These are phyloP conservation scores for Corvus cornix DNA, from an alignment of 2,113 vertebrate species.

Conservation along the genomic window DNA sequence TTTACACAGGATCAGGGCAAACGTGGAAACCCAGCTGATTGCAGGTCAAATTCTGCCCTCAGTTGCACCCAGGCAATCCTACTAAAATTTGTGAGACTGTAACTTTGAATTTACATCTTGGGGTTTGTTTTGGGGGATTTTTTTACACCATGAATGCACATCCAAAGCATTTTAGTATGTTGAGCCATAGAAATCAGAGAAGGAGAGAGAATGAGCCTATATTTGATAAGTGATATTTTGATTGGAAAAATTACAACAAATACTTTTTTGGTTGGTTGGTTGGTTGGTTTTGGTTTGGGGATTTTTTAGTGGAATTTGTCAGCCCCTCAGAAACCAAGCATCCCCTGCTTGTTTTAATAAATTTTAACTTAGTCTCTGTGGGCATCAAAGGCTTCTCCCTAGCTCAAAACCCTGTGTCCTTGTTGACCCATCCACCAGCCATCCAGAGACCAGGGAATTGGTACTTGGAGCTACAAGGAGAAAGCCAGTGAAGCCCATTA, in stretches of 20 bases:
- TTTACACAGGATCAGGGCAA: not conserved
- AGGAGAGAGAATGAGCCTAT: not conserved
- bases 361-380: not conserved
- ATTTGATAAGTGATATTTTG: not conserved
- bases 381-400: not conserved
- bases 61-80: not conserved
- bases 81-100: not conserved
- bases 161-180: not conserved
- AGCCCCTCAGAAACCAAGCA: not conserved
- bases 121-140: not conserved
- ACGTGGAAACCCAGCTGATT: not conserved
- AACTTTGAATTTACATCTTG: not conserved
- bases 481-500: not conserved
- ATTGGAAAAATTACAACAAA: not conserved
- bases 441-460: not conserved
- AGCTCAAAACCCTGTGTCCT: not conserved
- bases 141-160: not conserved
- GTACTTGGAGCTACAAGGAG: not conserved
- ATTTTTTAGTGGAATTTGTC: not conserved
- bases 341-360: not conserved
- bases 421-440: not conserved
- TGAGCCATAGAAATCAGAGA: not conserved
- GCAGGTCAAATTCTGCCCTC: not conserved
- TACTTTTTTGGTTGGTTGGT: not conserved
- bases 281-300: too few species aligned